Evolutionary conservation across 2,888 invertebrate genomes (phyloP), one percentile per base, ranked within the genome.

Genomic region (Conus canariensis): DNA sequence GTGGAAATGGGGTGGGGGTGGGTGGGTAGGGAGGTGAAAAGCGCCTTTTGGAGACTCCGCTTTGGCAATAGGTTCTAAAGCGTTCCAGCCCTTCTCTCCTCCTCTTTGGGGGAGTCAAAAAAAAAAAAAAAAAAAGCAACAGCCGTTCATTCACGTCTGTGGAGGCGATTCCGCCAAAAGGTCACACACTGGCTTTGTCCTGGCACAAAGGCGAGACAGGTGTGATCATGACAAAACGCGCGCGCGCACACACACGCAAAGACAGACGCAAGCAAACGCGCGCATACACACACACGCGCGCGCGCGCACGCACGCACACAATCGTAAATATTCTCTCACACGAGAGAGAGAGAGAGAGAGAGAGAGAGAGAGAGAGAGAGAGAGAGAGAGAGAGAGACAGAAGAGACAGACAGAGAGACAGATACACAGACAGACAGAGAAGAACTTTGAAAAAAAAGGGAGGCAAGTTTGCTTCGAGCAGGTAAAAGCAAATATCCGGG

Each of bases 141-240:
- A 60, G 87, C 80, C 80, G 82, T 60, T 88, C 88, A 83, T 87
- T 86, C 64, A 80, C 19, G 67, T 12, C 82, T 8, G 56, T 25
- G 16, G 77, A 25, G 64, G 64, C 88, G 67, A 88, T 64, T 80
- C 83, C 83, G 88, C 88, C 60, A 85, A 85, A 85, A 85, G 89
- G 89, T 67, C 67, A 89, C 82, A 85, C 64, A 85, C 30, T 45
- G 85, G 58, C 85, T 85, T 89, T 83, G 85, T 89, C 56, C 85
- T 8, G 10, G 64, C n/a, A 89, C 89, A 89, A 89, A 85, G 89
- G 59, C 85, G 12, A 64, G 89, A 89, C 89, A 89, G 89, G 89
- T 89, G 89, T 83, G 89, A 89, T 89, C 85, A 85, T 58, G 83
- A 83, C 89, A 70, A 67, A 89, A 85, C 70, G 89, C 83, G 58